Conservation (phyloP, 2,888 invertebrate species). For the Ferrisia virgata region DNA sequence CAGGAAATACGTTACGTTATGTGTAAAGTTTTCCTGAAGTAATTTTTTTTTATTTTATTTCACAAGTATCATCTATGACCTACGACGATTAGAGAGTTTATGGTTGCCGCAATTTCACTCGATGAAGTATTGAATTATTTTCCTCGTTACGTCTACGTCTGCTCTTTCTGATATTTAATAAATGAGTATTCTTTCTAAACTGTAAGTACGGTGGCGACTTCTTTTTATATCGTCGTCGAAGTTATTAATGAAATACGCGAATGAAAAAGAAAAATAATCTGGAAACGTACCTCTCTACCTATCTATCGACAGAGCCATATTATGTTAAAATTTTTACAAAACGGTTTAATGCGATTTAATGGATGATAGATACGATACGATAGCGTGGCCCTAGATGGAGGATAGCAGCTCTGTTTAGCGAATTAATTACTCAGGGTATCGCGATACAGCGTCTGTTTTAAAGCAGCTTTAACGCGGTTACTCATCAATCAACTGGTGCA, state of each 20-base stretch:
- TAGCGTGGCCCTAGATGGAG: background rate
- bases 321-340: background rate
- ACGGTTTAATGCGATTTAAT: background rate
- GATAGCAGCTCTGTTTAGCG: background rate
- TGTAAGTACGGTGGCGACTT: background rate
- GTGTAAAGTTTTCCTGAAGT: background rate
- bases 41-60: background rate
- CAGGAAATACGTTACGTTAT: background rate
- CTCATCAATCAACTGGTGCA: slow-evolving; percentile 14
- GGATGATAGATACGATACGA: background rate
- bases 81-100: background rate
- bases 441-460: background rate
- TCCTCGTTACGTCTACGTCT: too few relatives aligned
- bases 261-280: background rate
- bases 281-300: too few relatives aligned
- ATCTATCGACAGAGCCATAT: background rate
- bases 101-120: background rate
- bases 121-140: background rate
- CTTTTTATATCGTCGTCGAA: background rate
- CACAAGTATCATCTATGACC: background rate
- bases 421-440: background rate
- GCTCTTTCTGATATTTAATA: background rate
- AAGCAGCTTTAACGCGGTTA: background rate
- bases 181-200: background rate
- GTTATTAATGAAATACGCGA: background rate